Conservation (phyloP, 2,888 invertebrate genomes). For the Cerastoderma edule region DNA sequence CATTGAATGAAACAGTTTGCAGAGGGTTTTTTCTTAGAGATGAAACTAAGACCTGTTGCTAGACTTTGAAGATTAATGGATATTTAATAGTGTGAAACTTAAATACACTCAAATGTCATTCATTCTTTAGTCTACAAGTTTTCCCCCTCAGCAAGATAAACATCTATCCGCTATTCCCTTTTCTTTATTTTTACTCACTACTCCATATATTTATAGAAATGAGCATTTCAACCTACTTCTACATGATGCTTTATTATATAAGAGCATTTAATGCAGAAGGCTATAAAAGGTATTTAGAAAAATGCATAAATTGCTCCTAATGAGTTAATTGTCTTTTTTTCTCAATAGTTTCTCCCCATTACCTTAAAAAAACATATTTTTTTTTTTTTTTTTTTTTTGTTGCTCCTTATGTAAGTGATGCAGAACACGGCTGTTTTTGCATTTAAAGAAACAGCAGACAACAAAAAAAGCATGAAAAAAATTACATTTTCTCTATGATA, state of each 20-base stretch:
- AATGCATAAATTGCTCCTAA: too few species aligned
- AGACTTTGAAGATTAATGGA: slow-evolving; percentile 19
- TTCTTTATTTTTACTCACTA: not conserved
- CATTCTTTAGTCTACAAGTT: slow-evolving; percentile 27
- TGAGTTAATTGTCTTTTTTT: too few species aligned
- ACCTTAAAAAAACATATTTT: too few species aligned
- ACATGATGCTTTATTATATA: not conserved
- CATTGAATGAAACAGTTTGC: slow-evolving; percentile 21
- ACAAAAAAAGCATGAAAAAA: too few species aligned
- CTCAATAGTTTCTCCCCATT: too few species aligned
- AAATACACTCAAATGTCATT: slow-evolving; percentile 20
- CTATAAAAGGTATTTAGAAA: too few species aligned
- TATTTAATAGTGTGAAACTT: slow-evolving; percentile 24
- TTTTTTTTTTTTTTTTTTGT: too few species aligned
- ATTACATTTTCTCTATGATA: too few species aligned
- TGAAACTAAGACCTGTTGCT: slow-evolving; percentile 17
- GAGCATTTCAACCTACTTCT: not conserved
- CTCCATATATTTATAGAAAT: not conserved
- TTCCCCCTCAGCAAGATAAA: slow-evolving; percentile 8
- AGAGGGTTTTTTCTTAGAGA: slow-evolving; percentile 14
- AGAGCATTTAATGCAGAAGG: not conserved
- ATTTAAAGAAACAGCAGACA: too few species aligned
- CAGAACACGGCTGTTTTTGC: too few species aligned
- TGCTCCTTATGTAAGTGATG: too few species aligned
- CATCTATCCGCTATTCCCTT: not conserved